A percentile compares a stretch with the other conserved stretches of the same genome.
Evolutionary conservation across 1,140 invertebrate species (phyloP).

Genomic region (Caligus rogercresseyi): DNA sequence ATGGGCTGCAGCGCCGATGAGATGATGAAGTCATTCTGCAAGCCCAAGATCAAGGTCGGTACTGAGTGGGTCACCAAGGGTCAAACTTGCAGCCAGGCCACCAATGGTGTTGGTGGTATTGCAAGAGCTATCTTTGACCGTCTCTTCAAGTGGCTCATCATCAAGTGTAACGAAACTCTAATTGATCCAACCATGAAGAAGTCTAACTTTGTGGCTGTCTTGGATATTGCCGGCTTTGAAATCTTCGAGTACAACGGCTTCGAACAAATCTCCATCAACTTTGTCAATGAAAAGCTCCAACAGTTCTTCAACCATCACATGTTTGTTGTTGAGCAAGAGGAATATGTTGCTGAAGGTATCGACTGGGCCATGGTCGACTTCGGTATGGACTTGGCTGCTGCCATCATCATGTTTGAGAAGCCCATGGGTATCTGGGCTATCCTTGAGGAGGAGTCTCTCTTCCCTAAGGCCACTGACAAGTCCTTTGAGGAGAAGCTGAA

Average conservation of each 20-base stretch:
- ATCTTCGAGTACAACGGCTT: constrained; percentile 98
- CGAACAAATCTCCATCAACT: constrained; percentile 97
- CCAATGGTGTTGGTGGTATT: constrained; percentile 61
- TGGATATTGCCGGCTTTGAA: constrained; percentile 99
- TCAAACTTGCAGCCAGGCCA: constrained; percentile 32
- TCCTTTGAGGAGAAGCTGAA: constrained; percentile 96
- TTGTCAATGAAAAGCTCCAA: constrained; percentile 91
- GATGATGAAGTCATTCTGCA: constrained; percentile 88
- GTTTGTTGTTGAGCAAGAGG: constrained; percentile 73
- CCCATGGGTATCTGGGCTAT: constrained; percentile 99
- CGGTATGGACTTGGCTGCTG: constrained; percentile 88
- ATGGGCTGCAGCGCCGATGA: constrained; percentile 71
- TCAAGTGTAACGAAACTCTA: constrained; percentile 94
- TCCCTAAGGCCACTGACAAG: constrained; percentile 96
- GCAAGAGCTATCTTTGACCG: constrained; percentile 94
- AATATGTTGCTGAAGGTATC: constrained; percentile 48
- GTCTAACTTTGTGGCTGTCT: constrained; percentile 96
- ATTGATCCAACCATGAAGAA: constrained; percentile 90
- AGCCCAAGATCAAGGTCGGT: constrained; percentile 97
- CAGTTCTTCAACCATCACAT: constrained; percentile 98
- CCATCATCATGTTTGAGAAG: constrained; percentile 95
- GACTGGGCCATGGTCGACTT: constrained; percentile 91
- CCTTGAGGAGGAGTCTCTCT: constrained; percentile 99
- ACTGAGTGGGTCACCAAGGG: constrained; percentile 35
- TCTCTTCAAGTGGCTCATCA: constrained; percentile 91